Evolutionary conservation across 2,113 vertebrate species (phyloP).

Genomic region (Alethe diademata): DNA sequence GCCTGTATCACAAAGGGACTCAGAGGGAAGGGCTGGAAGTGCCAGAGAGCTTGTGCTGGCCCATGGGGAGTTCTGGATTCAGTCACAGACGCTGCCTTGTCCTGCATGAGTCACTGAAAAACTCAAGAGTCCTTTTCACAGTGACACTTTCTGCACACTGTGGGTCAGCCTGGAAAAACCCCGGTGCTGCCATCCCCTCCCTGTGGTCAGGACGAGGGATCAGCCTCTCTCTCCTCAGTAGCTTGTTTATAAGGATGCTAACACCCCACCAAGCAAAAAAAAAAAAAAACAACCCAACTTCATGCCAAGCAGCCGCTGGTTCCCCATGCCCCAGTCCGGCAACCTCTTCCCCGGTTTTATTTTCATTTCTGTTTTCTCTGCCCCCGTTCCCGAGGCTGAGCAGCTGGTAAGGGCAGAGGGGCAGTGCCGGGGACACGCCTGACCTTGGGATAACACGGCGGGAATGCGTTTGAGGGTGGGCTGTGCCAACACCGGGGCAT

Average conservation of each 20-base stretch:
- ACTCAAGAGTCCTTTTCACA: background rate
- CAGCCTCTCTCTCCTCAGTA: background rate
- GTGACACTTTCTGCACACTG: background rate
- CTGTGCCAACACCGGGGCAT: background rate
- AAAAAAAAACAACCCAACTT: background rate
- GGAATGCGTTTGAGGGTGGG: accelerated
- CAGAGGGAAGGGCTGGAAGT: background rate
- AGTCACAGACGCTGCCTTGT: background rate
- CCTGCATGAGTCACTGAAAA: background rate
- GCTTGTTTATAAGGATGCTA: background rate
- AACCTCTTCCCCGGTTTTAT: background rate
- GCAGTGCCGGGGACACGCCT: accelerated
- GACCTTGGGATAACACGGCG: accelerated
- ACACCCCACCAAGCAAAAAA: background rate
- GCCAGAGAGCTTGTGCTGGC: background rate
- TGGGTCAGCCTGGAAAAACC: background rate
- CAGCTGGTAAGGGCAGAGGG: background rate
- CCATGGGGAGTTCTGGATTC: background rate
- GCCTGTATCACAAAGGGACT: background rate
- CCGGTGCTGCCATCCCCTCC: background rate
- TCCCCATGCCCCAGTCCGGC: background rate
- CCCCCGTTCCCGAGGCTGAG: background rate
- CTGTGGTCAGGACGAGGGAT: background rate
- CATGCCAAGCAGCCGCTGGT: background rate
- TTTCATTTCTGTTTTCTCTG: background rate